phyloP scores from a whole-genome alignment of 2,113 vertebrate species.

The Rhinogobius similis region DNA sequence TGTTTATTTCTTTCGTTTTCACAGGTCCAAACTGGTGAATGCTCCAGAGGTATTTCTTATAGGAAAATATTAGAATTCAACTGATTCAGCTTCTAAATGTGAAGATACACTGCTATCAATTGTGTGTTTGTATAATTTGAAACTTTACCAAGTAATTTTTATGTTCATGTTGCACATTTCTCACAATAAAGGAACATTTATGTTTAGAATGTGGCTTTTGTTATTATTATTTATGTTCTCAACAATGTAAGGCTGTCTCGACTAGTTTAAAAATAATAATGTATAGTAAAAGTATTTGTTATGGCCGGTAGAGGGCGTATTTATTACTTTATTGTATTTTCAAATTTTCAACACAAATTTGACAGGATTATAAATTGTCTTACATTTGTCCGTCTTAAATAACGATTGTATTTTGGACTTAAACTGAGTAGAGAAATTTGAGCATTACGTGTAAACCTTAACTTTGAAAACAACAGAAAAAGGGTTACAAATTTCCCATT shows the following conservation, averaged over 20 bases:
- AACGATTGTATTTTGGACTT: neutral
- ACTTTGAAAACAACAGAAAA: neutral
- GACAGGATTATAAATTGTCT: neutral
- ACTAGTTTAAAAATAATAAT: too few species aligned
- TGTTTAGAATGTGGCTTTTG: neutral
- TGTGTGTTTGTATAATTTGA: neutral
- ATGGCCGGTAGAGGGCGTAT: too few species aligned
- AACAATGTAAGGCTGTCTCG: neutral
- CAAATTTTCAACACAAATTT: neutral
- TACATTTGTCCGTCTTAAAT: neutral
- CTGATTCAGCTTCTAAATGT: neutral
- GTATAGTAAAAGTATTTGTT: too few species aligned
- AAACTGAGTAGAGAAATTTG: neutral
- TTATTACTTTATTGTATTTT: too few species aligned
- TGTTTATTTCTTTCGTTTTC: neutral
- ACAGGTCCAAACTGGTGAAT: slow-evolving; percentile 56
- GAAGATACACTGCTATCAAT: neutral
- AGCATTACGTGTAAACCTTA: too few species aligned
- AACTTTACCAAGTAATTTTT: neutral
- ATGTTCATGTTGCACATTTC: neutral
- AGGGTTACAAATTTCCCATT: neutral
- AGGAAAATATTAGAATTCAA: neutral
- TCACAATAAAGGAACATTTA: neutral
- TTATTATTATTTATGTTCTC: neutral
- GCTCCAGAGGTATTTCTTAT: neutral